Conservation (phyloP, 2,113 vertebrate genomes). For the Muscicapa adusta region DNA sequence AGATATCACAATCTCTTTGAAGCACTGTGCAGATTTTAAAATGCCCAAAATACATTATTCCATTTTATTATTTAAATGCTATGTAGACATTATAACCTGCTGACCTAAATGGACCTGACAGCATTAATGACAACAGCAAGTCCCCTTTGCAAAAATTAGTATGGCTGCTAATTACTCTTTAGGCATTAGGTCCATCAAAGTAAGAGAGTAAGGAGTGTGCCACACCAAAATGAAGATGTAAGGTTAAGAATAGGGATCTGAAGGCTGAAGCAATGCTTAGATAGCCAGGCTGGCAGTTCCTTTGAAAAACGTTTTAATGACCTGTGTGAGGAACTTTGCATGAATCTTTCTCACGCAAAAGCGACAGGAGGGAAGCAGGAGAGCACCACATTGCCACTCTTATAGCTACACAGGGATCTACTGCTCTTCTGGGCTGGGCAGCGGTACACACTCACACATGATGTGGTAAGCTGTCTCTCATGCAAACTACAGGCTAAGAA, state of each 20-base stretch:
- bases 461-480: not conserved
- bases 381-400: not conserved
- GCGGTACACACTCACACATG: not conserved
- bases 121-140: not conserved
- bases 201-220: not conserved
- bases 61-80: constrained; percentile 24
- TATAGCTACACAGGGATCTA: not conserved
- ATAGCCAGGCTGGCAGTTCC: not conserved
- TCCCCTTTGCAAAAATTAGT: not conserved
- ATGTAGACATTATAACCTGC: not conserved
- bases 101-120: not conserved
- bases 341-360: not conserved
- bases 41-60: not conserved
- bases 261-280: not conserved
- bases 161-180: not conserved
- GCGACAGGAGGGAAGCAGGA: rapidly evolving
- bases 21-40: not conserved
- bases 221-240: not conserved
- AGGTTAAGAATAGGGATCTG: not conserved
- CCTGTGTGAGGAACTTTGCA: not conserved
- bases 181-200: not conserved
- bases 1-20: not conserved
- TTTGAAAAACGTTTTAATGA: not conserved
- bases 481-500: not conserved
- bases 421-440: not conserved